phyloP scores from a whole-genome alignment of 2,888 invertebrate species.

The Cryptophagus acutangulus region DNA sequence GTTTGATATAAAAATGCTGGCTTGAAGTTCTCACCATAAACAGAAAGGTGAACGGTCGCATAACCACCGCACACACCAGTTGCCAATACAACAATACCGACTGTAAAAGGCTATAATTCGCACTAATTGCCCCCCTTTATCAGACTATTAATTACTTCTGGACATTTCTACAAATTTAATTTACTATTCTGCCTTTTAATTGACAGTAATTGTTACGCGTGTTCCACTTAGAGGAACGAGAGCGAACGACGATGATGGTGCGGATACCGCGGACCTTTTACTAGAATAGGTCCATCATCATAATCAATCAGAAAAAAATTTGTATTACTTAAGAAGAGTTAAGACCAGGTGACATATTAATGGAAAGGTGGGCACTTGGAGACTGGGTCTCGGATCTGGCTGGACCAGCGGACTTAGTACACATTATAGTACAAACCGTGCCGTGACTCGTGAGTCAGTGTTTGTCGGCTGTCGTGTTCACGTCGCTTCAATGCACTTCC shows the following conservation, averaged over 20 bases:
- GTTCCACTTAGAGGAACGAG: no score
- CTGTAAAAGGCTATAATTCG: constrained; percentile 31
- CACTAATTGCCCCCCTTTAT: constrained; percentile 38
- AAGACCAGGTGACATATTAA: constrained; percentile 21
- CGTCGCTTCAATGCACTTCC: constrained; percentile 21
- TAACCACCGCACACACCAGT: constrained; percentile 18
- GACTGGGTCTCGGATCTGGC: constrained; percentile 10
- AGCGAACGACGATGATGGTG: no score
- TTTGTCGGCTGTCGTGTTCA: constrained; percentile 37
- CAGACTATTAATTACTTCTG: constrained; percentile 29
- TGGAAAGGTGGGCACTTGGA: constrained; percentile 15
- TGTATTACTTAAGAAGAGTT: no score
- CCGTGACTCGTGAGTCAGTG: constrained; percentile 37
- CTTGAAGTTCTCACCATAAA: constrained; percentile 20
- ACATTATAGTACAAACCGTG: no score
- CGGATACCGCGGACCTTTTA: no score
- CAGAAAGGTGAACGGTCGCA: constrained; percentile 22
- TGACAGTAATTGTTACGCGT: constrained; percentile 20
- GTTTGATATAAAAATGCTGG: no score
- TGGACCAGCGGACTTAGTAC: neutral
- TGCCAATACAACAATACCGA: constrained; percentile 27
- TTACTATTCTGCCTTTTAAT: constrained; percentile 23
- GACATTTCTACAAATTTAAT: constrained; percentile 28
- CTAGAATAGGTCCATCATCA: no score
- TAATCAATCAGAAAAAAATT: no score